phyloP scores from a whole-genome alignment of 2,113 vertebrate genomes.

The Xerus inauris region DNA sequence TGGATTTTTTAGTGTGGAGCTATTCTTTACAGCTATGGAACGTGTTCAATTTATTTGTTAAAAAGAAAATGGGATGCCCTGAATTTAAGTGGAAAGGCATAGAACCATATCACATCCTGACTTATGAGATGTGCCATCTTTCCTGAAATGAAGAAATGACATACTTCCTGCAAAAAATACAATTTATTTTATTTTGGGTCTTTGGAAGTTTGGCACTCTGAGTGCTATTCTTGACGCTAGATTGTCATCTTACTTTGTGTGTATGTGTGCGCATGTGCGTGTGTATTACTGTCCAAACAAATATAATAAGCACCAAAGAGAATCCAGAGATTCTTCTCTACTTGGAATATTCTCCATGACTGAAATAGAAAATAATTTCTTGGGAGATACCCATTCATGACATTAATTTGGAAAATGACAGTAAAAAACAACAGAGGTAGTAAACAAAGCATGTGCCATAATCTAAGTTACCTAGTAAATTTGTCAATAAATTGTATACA shows the following conservation, averaged over 20 bases:
- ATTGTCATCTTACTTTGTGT: not conserved
- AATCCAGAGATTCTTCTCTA: not conserved
- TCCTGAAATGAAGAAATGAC: not conserved
- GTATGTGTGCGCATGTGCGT: not conserved
- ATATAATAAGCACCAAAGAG: not conserved
- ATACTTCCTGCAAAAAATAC: not conserved
- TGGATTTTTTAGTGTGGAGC: not conserved
- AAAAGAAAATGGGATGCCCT: not conserved
- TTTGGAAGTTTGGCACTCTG: not conserved
- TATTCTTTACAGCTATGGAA: not conserved
- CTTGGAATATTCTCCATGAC: not conserved
- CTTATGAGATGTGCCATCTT: not conserved
- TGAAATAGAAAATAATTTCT: slow-evolving; percentile 56
- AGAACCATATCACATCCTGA: not conserved
- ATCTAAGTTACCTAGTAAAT: not conserved
- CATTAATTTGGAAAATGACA: slow-evolving; percentile 36
- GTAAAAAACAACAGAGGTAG: not conserved
- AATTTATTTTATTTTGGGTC: not conserved
- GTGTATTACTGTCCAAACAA: not conserved
- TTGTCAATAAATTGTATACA: slow-evolving; percentile 18
- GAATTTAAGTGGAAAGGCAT: not conserved
- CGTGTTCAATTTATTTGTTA: not conserved
- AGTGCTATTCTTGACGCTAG: not conserved
- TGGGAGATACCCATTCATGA: not conserved
- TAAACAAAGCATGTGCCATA: not conserved